Evolutionary conservation across 1,140 invertebrate genomes (phyloP), one percentile per base, ranked within the genome.

Genomic region (Bombus breviceps): DNA sequence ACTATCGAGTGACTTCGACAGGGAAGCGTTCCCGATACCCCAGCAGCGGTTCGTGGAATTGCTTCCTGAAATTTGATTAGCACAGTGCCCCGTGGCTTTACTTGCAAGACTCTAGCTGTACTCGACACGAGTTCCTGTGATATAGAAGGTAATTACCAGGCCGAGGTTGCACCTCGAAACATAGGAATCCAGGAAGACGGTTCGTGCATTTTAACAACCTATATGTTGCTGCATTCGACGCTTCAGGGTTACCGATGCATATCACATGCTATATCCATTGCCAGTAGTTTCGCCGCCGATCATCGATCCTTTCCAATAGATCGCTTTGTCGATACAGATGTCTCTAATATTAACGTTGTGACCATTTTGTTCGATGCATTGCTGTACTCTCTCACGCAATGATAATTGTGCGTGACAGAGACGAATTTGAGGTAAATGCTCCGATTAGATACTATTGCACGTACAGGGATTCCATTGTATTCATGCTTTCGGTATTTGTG

Each of bases 111-210:
- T 81, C 79, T 53, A 32, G 64, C 80, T 47, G 28, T 37, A 77
- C 47, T 53, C 18, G 47, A 53, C 47, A 22, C 47, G 47, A 53
- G 59, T 78, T 85, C 66, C 86, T 64, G 57, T 34, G 59, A 41
- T 77, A 74, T 75, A 72, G 83, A 79, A 80, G 73, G 80, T 86
- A 87, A 91, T 91, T 88, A 85, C 37, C 64, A 37, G 39, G 62
- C 34, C 77, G 76, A 74, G 69, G 80, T 85, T 81, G 72, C 81
- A 86, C 79, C 89, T 84, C 85, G 86, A 74, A 78, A 75, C 57
- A 86, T 12, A 47, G 83, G 32, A 79, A 80, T 53, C 32, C n/a
- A 53, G 57, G 15, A 32, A 28, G 32, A 66, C 34, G 41, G 28
- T 72, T 71, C 37, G n/a, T 84, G 82, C 77, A 85, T 81, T 72